phyloP scores from a whole-genome alignment of 2,113 vertebrate genomes.

The Nematolebias whitei region DNA sequence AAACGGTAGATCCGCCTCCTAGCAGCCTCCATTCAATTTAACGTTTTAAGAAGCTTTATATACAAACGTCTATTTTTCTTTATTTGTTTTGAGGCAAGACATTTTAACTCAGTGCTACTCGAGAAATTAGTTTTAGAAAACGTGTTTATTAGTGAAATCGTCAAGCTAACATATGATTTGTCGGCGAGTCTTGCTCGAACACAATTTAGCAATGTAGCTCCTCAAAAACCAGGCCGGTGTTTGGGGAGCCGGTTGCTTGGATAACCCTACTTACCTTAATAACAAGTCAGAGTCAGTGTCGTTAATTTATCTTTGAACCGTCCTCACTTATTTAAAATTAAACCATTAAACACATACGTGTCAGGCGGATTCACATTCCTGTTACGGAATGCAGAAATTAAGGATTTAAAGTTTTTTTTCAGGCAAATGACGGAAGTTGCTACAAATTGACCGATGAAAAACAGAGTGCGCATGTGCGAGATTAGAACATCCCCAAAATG shows the following conservation, averaged over 20 bases:
- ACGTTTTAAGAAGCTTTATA: conserved; percentile 1
- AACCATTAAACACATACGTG: background rate
- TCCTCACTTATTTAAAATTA: background rate
- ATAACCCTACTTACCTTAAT: conserved; percentile 39
- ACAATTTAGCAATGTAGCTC: conserved; percentile 34
- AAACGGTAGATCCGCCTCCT: conserved; percentile 51
- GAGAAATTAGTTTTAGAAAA: background rate
- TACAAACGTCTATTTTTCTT: background rate
- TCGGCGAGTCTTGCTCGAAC: conserved; percentile 13
- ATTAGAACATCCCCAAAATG: background rate
- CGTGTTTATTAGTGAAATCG: background rate
- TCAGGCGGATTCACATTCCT: background rate
- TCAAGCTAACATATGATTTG: background rate
- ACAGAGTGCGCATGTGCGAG: conserved; percentile 67
- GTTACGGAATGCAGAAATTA: conserved; percentile 1
- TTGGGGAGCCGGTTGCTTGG: background rate
- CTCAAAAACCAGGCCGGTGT: background rate
- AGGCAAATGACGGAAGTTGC: conserved; percentile 23
- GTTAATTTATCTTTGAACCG: conserved; percentile 5
- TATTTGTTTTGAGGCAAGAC: too few relatives aligned
- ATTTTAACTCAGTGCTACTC: too few relatives aligned
- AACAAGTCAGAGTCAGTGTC: conserved; percentile 22
- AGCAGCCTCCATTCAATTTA: conserved; percentile 25
- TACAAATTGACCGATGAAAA: conserved; percentile 64
- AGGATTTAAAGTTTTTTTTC: conserved; percentile 19